A percentile compares a stretch with the other conserved stretches of the same genome.
Conservation (phyloP, 1,140 invertebrate species). For the Eumeta japonica region DNA sequence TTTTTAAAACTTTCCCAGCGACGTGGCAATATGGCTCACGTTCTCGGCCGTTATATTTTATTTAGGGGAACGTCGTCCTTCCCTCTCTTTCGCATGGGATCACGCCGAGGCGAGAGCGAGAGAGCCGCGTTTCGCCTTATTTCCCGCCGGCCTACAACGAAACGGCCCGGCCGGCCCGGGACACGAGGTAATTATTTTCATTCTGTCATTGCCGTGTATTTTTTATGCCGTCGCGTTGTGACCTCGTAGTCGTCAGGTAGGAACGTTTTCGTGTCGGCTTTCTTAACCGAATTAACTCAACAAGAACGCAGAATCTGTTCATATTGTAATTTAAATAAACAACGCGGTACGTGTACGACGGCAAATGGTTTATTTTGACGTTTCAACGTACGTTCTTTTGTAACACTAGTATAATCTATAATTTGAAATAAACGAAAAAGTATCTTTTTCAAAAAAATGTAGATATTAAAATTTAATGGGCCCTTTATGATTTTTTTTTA, state of each 20-base stretch:
- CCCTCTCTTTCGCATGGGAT: constrained; percentile 23
- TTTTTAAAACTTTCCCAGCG: constrained; percentile 60
- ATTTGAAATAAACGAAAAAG: too few relatives aligned
- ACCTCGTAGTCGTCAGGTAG: constrained; percentile 22
- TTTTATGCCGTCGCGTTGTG: constrained; percentile 38
- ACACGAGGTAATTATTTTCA: constrained; percentile 57
- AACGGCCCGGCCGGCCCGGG: constrained; percentile 48
- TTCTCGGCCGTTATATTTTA: constrained; percentile 56
- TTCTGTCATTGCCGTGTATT: constrained; percentile 54
- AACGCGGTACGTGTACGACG: neutral
- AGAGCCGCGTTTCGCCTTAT: constrained; percentile 25
- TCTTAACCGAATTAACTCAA: too few relatives aligned
- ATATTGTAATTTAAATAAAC: neutral
- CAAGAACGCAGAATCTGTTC: too few relatives aligned
- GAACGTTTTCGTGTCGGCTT: neutral
- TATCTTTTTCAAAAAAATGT: too few relatives aligned
- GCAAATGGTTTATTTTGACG: neutral
- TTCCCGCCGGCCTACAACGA: constrained; percentile 20
- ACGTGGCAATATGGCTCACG: constrained; percentile 60
- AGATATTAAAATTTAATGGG: too few relatives aligned
- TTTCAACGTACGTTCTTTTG: neutral
- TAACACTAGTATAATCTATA: neutral
- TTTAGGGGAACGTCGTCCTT: constrained; percentile 48
- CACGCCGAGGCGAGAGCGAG: constrained; percentile 18
- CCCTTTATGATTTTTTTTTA: too few relatives aligned